Base-by-base conservation (phyloP, 92 coral and sea anemone genomes). In the Umimayanthus chanpuru region DNA sequence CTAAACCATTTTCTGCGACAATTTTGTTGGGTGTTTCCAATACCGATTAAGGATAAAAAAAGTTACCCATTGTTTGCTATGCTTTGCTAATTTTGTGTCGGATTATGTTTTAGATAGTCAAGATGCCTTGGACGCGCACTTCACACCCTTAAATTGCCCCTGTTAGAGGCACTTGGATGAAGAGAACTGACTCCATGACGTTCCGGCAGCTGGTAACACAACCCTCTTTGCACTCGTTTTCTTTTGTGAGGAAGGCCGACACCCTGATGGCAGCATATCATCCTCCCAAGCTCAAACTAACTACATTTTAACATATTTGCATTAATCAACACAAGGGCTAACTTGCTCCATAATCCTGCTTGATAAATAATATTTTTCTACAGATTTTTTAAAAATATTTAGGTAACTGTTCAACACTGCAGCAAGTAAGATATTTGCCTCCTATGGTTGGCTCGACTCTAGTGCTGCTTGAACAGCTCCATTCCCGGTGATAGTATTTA, bases 141-240 rank as follows among this genome's bases (percentile, higher is more conserved):
- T 83, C 67, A 83, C 87, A 47, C 87, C 87, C 64, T 44, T 83
- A 70, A 83, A 83, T 21, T 83, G 87, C 26, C 87, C 87, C 18
- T 83, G 87, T 83, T 83, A 82, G 77, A 43, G 56, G 6, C 41
- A 53, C 65, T 21, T 81, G 4, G 11, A 5, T 10, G 39, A 81
- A 40, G 25, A 64, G 21, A 61, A 11, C 86, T 81, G 86, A 81
- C 76, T 81, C 55, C 86, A n/a, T 64, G 86, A 47, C 73, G 86
- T 66, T 70, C 30, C 29, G 87, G 76, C 77, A 44, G 87, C 66
- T 41, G 87, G 40, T 28, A 83, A 47, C 47, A n/a, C 29, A 71
- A 68, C 79, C 43, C 28, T 30, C 78, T 83, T 44, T 20, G 43
- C 36, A 65, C 65, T 68, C 65, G 67, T 68, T 61, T 23, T 26